A percentile compares a stretch with the other conserved stretches of the same genome.
Evolutionary conservation across 2,797 vertebrate genomes (phyloP).

Genomic region (Spheniscus humboldti): DNA sequence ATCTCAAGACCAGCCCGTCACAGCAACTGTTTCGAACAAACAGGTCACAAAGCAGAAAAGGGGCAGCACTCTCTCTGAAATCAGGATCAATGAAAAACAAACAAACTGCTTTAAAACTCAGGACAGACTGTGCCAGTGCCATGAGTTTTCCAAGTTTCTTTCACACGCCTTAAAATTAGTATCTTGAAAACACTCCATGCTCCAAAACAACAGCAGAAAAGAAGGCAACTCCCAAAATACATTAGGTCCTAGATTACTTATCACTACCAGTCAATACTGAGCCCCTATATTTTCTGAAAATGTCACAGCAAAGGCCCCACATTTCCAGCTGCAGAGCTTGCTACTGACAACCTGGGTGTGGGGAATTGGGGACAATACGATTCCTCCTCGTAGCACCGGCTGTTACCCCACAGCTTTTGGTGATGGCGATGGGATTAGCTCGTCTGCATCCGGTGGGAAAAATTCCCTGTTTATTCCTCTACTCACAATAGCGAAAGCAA

Average conservation of each 20-base stretch:
- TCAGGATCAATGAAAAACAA: background rate
- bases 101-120: background rate
- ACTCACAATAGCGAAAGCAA: background rate
- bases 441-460: background rate
- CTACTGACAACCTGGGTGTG: background rate
- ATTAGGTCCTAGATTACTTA: background rate
- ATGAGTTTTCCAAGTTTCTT: background rate
- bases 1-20: rapidly evolving
- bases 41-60: background rate
- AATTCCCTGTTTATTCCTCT: background rate
- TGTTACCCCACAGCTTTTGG: background rate
- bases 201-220: background rate
- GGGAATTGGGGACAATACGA: rapidly evolving
- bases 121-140: background rate
- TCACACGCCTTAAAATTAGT: background rate
- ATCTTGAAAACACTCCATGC: background rate
- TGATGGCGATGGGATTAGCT: background rate
- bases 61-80: background rate
- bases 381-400: rapidly evolving
- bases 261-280: background rate
- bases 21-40: background rate
- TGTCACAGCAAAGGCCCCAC: too few species aligned
- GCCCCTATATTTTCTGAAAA: background rate
- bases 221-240: background rate
- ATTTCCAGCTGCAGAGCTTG: background rate